A percentile compares a stretch with the other conserved stretches of the same genome.
Conservation (phyloP, 2,113 vertebrate species). For the Melanerpes formicivorus region DNA sequence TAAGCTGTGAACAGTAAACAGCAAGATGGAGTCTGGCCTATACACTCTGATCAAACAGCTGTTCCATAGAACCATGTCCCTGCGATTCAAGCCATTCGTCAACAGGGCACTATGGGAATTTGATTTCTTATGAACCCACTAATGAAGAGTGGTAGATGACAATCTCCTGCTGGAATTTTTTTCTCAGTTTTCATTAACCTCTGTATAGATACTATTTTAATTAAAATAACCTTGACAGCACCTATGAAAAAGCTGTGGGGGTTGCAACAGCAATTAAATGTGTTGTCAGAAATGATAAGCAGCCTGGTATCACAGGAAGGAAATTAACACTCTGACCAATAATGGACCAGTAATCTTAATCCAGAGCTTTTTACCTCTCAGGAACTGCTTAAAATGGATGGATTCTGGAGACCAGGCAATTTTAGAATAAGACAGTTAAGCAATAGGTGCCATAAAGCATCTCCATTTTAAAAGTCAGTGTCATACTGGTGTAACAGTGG, state of each 20-base stretch:
- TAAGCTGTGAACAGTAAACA: too few relatives aligned
- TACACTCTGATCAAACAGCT: too few relatives aligned
- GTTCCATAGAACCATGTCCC: too few relatives aligned
- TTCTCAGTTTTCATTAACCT: slow-evolving; percentile 46
- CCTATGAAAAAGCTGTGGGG: slow-evolving; percentile 16
- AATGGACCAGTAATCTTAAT: slow-evolving; percentile 49
- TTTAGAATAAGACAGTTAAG: slow-evolving; percentile 9
- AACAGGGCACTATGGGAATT: background rate
- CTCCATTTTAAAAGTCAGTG: background rate
- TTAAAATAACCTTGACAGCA: slow-evolving; percentile 52
- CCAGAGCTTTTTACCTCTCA: background rate
- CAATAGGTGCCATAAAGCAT: slow-evolving; percentile 35
- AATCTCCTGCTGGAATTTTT: background rate
- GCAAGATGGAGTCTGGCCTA: too few relatives aligned
- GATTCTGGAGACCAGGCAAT: slow-evolving; percentile 26
- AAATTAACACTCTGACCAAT: slow-evolving; percentile 43
- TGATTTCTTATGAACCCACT: background rate
- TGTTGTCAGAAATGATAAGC: slow-evolving; percentile 59
- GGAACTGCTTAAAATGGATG: slow-evolving; percentile 23
- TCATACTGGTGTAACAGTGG: background rate
- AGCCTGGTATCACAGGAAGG: slow-evolving; percentile 29
- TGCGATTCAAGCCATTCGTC: too few relatives aligned
- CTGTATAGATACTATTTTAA: slow-evolving; percentile 27
- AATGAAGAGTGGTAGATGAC: background rate
- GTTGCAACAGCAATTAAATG: slow-evolving; percentile 48